A percentile compares a stretch with the other conserved stretches of the same genome.
phyloP scores from a whole-genome alignment of 92 coral and sea anemone species.

The Parazoanthus darwini region DNA sequence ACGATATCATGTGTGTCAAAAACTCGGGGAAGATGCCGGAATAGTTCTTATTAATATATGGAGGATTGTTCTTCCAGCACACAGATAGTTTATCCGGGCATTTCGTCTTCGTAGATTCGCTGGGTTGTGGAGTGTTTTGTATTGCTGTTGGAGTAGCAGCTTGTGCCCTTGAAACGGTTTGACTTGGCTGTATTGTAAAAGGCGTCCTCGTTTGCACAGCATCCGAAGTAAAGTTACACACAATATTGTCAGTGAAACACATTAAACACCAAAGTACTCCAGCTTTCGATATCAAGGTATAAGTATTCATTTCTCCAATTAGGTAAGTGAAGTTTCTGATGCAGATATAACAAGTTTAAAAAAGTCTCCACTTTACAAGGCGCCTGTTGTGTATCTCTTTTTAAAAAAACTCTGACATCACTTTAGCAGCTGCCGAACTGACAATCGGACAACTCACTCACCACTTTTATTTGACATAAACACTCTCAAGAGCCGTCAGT shows the following conservation, averaged over 20 bases:
- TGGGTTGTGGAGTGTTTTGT: background rate
- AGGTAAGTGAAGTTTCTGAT: background rate
- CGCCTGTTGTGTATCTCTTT: background rate
- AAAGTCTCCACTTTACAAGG: background rate
- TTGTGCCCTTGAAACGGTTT: background rate
- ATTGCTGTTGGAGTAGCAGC: background rate
- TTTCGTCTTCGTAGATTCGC: background rate
- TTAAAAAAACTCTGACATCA: background rate
- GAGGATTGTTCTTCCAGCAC: slow-evolving; percentile 34
- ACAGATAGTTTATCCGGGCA: slow-evolving; percentile 21
- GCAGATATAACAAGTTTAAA: background rate
- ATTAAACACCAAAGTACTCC: background rate
- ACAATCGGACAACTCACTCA: background rate
- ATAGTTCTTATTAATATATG: slow-evolving; percentile 16
- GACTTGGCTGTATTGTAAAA: background rate
- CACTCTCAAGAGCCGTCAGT: background rate
- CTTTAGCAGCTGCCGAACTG: background rate
- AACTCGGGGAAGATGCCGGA: slow-evolving; percentile 38
- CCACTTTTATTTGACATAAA: background rate
- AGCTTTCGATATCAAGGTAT: background rate
- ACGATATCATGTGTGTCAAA: slow-evolving; percentile 15
- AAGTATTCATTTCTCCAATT: background rate
- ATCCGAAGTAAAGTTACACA: background rate
- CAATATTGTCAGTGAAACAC: background rate
- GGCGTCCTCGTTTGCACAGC: background rate